Conservation (phyloP, 2,888 invertebrate genomes). For the Bruchidius siliquastri region DNA sequence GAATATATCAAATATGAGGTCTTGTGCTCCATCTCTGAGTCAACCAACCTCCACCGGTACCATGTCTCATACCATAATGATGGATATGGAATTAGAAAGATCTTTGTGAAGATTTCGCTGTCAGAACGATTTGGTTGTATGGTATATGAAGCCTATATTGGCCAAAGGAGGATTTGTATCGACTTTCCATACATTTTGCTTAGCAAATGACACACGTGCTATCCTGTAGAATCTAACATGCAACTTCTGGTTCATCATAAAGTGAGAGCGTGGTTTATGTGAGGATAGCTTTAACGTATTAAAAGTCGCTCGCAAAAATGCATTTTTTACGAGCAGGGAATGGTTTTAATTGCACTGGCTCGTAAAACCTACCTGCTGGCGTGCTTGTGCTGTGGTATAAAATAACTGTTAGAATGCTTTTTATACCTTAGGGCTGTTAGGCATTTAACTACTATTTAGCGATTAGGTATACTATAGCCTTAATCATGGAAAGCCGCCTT, state of each 20-base stretch:
- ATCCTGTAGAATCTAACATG: not conserved
- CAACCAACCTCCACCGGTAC: too few species aligned
- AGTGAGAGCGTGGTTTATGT: not conserved
- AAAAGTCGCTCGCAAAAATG: not conserved
- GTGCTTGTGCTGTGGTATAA: not conserved
- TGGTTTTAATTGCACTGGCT: not conserved
- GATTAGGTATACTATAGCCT: not conserved
- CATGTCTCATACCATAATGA: too few species aligned
- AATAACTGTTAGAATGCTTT: not conserved
- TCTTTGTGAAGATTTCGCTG: too few species aligned
- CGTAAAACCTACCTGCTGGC: not conserved
- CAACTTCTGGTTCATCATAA: not conserved
- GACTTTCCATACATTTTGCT: too few species aligned
- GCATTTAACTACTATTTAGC: not conserved
- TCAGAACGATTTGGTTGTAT: too few species aligned
- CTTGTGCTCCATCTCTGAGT: too few species aligned
- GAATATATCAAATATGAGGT: too few species aligned
- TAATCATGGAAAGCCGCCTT: not conserved
- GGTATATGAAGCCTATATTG: too few species aligned
- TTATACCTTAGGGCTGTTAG: not conserved
- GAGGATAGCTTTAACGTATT: not conserved
- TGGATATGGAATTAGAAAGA: too few species aligned
- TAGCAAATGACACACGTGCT: too few species aligned
- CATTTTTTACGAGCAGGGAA: not conserved
- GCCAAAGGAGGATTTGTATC: too few species aligned